phyloP scores from a whole-genome alignment of 2,888 invertebrate species.

The Anthrax anthrax region DNA sequence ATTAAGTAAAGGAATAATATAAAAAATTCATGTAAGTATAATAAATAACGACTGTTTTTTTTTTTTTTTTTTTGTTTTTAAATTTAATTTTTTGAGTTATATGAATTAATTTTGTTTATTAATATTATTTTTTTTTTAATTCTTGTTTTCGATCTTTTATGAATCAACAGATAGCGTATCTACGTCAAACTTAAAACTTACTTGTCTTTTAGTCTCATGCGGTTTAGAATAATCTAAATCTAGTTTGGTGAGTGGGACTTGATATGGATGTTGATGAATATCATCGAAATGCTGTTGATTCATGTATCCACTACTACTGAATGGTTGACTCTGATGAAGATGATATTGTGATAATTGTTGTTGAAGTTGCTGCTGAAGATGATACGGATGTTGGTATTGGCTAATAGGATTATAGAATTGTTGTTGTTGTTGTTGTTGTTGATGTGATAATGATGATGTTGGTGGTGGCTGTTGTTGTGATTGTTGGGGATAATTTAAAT shows the following conservation, averaged over 20 bases:
- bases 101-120: not conserved
- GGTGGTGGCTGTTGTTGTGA: conserved; percentile 17
- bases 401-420: not conserved
- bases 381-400: conserved; percentile 5
- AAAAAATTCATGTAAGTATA: too few species aligned
- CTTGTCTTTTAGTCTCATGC: conserved; percentile 35
- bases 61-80: too few species aligned
- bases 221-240: conserved; percentile 37
- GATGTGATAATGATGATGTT: conserved; percentile 16
- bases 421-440: conserved; percentile 15
- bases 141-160: conserved; percentile 16
- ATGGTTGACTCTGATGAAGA: conserved; percentile 21
- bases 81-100: too few species aligned
- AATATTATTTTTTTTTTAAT: not conserved
- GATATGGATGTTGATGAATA: conserved; percentile 18
- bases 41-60: too few species aligned
- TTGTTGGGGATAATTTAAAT: conserved; percentile 21
- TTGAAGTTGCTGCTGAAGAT: conserved; percentile 19
- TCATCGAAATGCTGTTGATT: conserved; percentile 20
- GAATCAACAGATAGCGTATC: conserved; percentile 37
- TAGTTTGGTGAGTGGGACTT: conserved; percentile 33
- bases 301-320: conserved; percentile 23
- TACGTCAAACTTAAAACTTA: conserved; percentile 39
- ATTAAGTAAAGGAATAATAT: too few species aligned
- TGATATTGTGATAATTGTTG: conserved; percentile 25